Evolutionary conservation across 2,113 vertebrate genomes (phyloP), one percentile per base, ranked within the genome.

Genomic region (Bos indicus): DNA sequence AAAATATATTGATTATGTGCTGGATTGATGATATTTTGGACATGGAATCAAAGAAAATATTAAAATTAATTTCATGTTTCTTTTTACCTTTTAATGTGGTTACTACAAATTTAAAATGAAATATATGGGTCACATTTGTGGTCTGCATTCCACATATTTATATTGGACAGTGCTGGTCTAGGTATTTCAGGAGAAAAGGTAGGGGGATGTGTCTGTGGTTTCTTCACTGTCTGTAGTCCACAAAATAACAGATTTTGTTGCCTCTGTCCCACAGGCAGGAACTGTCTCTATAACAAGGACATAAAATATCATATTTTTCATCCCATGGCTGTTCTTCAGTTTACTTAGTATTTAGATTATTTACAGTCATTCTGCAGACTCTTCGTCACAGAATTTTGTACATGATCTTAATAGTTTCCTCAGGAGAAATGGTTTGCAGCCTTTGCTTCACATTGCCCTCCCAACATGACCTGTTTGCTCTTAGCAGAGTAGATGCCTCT

Each of bases 31-130:
- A 40, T 77, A 88, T 95, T 91, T 74, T 48, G 7, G 36, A 19
- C 48, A 40, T 80, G 85, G 57, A 46, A 40, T 96, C 82, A 91
- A 82, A 36, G 78, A 89, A 95, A 97, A 92, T 90, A 62, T 71
- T 93, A 62, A 95, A 94, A 97, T 92, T 96, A 94, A 77, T 95
- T 82, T 95, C 62, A 21, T 96, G 28, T 60, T 96, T 56, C 14
- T 77, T 90, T 84, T 94, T 90, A 59, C 43, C 90, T 95, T 92
- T 90, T 54, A 78, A 88, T 94, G 90, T 57, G 95, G 89, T 88
- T 87, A 74, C 71, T 74, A 80, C 46, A 71, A 85, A 92, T 97
- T 93, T 78, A n/a, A 95, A 93, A 88, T 97, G 90, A 71, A 8
- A 56, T 88, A 46, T 46, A 51, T 94, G 60, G 93, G 19, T 93